Conservation (phyloP, 2,797 vertebrate genomes). For the Bradypodion pumilum region DNA sequence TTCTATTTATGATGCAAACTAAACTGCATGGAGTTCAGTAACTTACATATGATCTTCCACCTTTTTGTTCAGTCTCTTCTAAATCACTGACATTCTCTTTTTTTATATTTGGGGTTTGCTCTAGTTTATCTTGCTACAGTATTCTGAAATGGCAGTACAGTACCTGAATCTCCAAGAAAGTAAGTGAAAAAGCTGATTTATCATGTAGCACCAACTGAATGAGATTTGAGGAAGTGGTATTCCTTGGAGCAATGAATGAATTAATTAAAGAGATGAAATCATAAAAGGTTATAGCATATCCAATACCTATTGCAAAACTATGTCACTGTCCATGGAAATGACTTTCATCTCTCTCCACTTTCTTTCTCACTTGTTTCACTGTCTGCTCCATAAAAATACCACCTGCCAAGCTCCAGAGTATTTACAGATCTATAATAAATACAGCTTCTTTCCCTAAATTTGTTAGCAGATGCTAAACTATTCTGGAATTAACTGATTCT, state of each 20-base stretch:
- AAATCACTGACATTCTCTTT: conserved; percentile 46
- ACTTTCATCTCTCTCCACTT: conserved; percentile 8
- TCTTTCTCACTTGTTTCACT: conserved; percentile 6
- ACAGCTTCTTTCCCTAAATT: conserved; percentile 59
- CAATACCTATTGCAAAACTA: conserved; percentile 25
- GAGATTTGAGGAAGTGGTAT: conserved; percentile 56
- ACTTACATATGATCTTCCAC: conserved; percentile 58
- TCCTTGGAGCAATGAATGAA: conserved; percentile 40
- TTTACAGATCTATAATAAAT: conserved; percentile 71
- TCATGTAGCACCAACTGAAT: conserved; percentile 57
- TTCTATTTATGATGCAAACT: conserved; percentile 58
- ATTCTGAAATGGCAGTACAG: conserved; percentile 45
- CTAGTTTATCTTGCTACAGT: conserved; percentile 30
- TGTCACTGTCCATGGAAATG: conserved; percentile 25
- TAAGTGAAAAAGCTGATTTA: conserved; percentile 61
- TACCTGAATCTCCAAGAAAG: conserved; percentile 59
- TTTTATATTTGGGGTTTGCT: conserved; percentile 31
- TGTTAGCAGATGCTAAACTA: conserved; percentile 67
- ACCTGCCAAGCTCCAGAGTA: conserved; percentile 66
- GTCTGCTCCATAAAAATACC: conserved; percentile 66
- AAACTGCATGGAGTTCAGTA: conserved; percentile 46
- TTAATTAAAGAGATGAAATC: conserved; percentile 9
- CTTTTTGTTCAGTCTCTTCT: conserved; percentile 61
- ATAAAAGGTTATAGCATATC: conserved; percentile 30
- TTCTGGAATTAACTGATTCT: conserved; percentile 66